A percentile compares a stretch with the other conserved stretches of the same genome.
Conservation (phyloP, 2,797 vertebrate species). For the Syngnathus rostellatus region DNA sequence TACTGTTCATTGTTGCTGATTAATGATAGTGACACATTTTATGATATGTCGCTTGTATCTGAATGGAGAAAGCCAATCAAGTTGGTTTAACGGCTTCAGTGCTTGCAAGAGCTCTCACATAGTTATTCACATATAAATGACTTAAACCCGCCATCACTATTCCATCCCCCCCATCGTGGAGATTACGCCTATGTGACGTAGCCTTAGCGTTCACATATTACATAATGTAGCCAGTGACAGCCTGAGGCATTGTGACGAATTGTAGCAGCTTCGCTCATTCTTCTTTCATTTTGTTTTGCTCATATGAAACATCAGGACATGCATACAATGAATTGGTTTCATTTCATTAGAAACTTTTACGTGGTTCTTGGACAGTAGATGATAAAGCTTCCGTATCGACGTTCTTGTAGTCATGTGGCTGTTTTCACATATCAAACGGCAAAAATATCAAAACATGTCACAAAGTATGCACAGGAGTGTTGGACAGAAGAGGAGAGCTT, state of each 20-base stretch:
- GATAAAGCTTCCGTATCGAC: background rate
- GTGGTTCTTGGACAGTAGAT: background rate
- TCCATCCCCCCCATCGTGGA: constrained; percentile 27
- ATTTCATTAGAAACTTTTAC: background rate
- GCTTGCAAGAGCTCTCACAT: background rate
- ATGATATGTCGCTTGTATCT: background rate
- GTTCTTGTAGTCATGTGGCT: background rate
- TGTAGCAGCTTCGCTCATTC: constrained; percentile 23
- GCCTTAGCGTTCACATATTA: constrained; percentile 27
- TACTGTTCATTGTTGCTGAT: background rate
- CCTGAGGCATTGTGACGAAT: constrained; percentile 21
- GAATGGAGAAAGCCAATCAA: background rate
- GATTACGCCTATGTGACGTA: constrained; percentile 31
- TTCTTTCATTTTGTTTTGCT: background rate
- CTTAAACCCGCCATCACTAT: constrained; percentile 15
- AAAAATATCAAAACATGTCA: background rate
- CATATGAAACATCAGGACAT: constrained; percentile 14
- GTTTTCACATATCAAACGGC: background rate
- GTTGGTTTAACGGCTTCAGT: background rate
- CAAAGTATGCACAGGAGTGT: constrained; percentile 15
- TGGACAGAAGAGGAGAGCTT: constrained; percentile 21
- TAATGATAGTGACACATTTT: background rate
- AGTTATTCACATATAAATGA: constrained; percentile 3
- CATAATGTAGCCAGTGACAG: constrained; percentile 26
- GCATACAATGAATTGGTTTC: background rate